Evolutionary conservation across 2,888 invertebrate species (phyloP).

Genomic region (Leistus spinibarbis): DNA sequence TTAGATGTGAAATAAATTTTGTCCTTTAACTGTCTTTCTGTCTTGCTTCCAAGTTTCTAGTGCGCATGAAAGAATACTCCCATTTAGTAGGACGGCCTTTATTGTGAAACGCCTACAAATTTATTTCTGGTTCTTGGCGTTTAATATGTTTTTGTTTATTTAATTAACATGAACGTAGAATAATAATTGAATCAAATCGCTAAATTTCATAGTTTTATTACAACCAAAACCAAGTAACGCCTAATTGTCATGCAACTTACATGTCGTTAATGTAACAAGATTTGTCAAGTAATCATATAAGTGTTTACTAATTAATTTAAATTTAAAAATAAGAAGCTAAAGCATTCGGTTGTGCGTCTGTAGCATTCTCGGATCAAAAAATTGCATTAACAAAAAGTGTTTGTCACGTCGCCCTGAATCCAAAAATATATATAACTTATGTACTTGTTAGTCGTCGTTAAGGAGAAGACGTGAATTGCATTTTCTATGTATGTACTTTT

Average conservation of each 20-base stretch:
- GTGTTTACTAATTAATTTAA: no score
- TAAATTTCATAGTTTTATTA: not conserved
- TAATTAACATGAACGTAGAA: not conserved
- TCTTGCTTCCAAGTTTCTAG: not conserved
- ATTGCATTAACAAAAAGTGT: no score
- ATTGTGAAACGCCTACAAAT: not conserved
- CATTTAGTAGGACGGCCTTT: not conserved
- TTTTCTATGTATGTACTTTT: not conserved
- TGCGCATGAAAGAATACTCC: conserved; percentile 9
- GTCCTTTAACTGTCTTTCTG: not conserved
- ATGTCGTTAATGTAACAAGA: not conserved
- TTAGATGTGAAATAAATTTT: not conserved
- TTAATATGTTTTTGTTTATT: not conserved
- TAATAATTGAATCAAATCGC: no score
- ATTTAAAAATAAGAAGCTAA: no score
- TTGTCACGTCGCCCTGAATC: no score
- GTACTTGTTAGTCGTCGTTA: no score
- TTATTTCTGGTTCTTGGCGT: not conserved
- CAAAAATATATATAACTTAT: no score
- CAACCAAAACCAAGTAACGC: not conserved
- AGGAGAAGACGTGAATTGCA: no score
- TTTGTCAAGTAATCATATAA: no score
- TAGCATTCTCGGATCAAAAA: no score
- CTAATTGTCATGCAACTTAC: not conserved
- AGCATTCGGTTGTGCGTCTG: no score